Base-by-base conservation (phyloP, 2,888 invertebrate genomes). In the Xiphydria camelus region DNA sequence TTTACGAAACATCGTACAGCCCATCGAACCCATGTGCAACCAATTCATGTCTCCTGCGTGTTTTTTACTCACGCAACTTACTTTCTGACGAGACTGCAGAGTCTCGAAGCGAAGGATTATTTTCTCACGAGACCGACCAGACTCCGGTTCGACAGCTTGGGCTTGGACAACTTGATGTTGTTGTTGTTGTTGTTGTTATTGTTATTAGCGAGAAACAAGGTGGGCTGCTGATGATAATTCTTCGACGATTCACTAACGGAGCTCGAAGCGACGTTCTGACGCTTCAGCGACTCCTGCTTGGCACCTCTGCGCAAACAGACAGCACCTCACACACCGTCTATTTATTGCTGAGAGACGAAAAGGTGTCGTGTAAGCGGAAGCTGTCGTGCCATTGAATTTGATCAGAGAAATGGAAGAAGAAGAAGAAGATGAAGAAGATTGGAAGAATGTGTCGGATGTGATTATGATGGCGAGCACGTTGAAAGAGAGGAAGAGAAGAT, bases 221-320 rank as follows among this genome's bases (percentile, higher is more conserved):
- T 46, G 14, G 49, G 36, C 18, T 53, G 54, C 7, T 47, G 49
- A 18, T 9, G 37, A 32, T 38, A 15, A 29, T 38, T 57, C 35
- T 40, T 4, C 32, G 49, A 18, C 33, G 44, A 58, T 18, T 66
- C 66, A 21, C 65, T 56, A 46, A 55, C 61, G 36, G 50, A 5
- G 26, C 31, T 10, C 6, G 18, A 17, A n/a, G n/a, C n/a, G 12
- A 29, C 43, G 37, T 34, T 49, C 33, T 61, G 62, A 44, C 66
- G 61, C 53, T 73, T 69, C 56, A 73, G 46, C 6, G 70, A 65
- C 50, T 73, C 73, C 58, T 75, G 71, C 65, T 75, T 75, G 65
- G 75, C 73, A 57, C 73, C 75, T 57, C 74, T 73, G 64, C 48
- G 52, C 46, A 50, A 49, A 63, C 45, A 55, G 41, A 53, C 54